Evolutionary conservation across 2,888 invertebrate species (phyloP), one percentile per base, ranked within the genome.

Genomic region (Drosophila nigritarsus): DNA sequence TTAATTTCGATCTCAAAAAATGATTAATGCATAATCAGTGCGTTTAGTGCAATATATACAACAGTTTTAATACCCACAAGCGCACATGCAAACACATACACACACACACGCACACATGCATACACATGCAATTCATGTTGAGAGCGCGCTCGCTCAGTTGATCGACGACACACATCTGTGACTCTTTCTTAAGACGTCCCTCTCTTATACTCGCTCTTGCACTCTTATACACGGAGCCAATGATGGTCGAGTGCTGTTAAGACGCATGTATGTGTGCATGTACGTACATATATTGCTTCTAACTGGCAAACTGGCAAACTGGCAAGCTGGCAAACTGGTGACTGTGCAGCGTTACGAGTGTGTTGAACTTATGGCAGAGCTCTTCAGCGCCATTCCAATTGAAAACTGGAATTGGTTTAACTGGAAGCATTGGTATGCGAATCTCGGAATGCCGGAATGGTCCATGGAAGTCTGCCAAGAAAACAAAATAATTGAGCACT

Each of bases 381-480:
- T 68, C 69, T 58, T 61, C 45, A 55, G 58, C 72, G 69, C 45
- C 71, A 86, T 89, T 87, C 89, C 86, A 90, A 83, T 87, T 86
- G 84, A 88, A 86, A 80, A 85, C 83, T 90, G 89, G 91, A 89
- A 91, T 84, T 91, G 90, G 90, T 90, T 89, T 91, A 83, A 90
- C 90, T 89, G 91, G 89, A 91, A 89, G 73, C 79, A 69, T 79
- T 82, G 91, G 89, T 84, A 89, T 89, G 89, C 80, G 76, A 78
- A 87, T 88, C 88, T 90, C 90, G 88, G 90, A 90, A 83, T 90
- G 80, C 85, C 85, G 83, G 83, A 91, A 88, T 89, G 85, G 87
- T 89, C 89, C 89, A 83, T 90, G 91, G 90, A 90, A 91, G 71
- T 63, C 64, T 66, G 65, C 62, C 58, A 82, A 75, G 75, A 71